phyloP scores from a whole-genome alignment of 2,888 invertebrate species.

The Drosophila emarginata region DNA sequence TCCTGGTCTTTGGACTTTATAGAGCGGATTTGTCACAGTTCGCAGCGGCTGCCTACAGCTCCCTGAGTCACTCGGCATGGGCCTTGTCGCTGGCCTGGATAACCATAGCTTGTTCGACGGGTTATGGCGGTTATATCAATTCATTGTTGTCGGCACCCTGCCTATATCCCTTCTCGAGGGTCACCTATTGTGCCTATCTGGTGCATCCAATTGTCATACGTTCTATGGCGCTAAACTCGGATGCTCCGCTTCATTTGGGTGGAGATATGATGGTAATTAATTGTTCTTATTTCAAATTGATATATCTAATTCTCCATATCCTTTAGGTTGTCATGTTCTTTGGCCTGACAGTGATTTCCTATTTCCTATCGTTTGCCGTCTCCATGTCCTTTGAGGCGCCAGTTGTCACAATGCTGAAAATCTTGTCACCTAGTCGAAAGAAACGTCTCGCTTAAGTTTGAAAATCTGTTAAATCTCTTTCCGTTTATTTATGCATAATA shows the following conservation, averaged over 20 bases:
- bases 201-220: conserved; percentile 92
- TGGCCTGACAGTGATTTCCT: conserved; percentile 91
- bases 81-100: conserved; percentile 91
- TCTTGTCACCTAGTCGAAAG: conserved; percentile 85
- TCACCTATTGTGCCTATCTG: conserved; percentile 93
- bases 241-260: conserved; percentile 91
- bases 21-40: conserved; percentile 87
- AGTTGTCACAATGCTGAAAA: conserved; percentile 91
- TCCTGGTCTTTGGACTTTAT: conserved; percentile 91
- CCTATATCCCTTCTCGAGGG: conserved; percentile 92
- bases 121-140: conserved; percentile 91
- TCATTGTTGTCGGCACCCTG: conserved; percentile 89
- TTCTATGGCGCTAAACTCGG: conserved; percentile 90
- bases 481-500: conserved; percentile 61
- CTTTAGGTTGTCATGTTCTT: conserved; percentile 89
- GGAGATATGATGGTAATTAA: conserved; percentile 88
- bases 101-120: conserved; percentile 92
- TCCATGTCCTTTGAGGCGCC: conserved; percentile 93
- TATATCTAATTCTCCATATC: neutral
- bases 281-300: neutral
- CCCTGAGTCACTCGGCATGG: conserved; percentile 92
- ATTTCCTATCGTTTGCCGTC: conserved; percentile 89
- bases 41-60: conserved; percentile 90
- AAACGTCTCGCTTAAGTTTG: conserved; percentile 79
- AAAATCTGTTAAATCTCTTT: conserved; percentile 16